Percentiles rank a stretch among this genome's conserved stretches.
phyloP scores from a whole-genome alignment of 92 coral and sea anemone genomes.

The Phenganax subtilis region DNA sequence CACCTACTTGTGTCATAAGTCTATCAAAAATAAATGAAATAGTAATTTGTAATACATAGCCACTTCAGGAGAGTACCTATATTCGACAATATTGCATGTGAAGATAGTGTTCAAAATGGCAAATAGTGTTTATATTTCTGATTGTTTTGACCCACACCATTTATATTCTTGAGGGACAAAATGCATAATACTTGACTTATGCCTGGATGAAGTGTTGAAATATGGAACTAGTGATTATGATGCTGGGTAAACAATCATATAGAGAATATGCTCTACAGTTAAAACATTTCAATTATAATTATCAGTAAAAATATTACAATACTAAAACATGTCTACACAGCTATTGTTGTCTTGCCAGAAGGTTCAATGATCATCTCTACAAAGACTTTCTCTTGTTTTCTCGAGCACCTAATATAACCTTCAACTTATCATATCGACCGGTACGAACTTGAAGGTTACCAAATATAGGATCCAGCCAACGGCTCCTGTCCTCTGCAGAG shows the following conservation, averaged over 20 bases:
- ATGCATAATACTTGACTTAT: background rate
- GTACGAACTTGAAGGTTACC: conserved; percentile 89
- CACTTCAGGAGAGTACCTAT: too few species aligned
- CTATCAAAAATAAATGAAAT: too few species aligned
- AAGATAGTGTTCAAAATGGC: too few species aligned
- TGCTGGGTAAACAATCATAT: background rate
- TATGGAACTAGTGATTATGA: background rate
- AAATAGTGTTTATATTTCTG: too few species aligned
- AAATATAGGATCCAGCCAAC: conserved; percentile 97
- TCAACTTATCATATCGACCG: conserved; percentile 82
- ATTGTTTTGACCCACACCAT: too few species aligned
- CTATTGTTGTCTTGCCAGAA: background rate
- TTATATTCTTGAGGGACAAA: too few species aligned
- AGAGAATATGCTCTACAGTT: background rate
- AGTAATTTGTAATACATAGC: too few species aligned
- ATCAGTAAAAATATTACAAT: conserved; percentile 1
- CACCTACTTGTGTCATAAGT: too few species aligned
- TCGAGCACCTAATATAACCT: conserved; percentile 55
- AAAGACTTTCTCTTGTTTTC: conserved; percentile 17
- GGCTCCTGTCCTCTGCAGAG: conserved; percentile 77
- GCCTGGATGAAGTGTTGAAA: background rate
- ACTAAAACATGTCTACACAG: background rate
- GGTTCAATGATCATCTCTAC: background rate
- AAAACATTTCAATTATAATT: background rate
- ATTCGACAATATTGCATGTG: too few species aligned